Evolutionary conservation across 2,888 invertebrate species (phyloP), one percentile per base, ranked within the genome.

Genomic region (Halictus ligatus): DNA sequence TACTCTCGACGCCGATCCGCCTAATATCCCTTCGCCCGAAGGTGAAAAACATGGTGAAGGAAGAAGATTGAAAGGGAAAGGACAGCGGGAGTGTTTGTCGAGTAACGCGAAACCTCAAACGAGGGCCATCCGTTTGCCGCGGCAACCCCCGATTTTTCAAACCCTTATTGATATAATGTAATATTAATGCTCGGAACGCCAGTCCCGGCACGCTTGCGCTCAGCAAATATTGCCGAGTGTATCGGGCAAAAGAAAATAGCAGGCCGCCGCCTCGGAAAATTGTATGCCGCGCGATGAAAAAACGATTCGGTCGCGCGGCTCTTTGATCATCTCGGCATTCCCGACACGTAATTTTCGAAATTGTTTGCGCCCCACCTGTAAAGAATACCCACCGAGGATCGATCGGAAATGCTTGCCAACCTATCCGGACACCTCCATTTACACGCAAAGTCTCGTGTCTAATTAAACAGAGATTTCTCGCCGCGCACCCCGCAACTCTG

Each of bases 61-160:
- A 76, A 84, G 82, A 84, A 87, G 89, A 89, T 89, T 87, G 89
- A 90, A 89, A 86, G 86, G 87, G 89, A 81, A 78, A 76, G 89
- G 91, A 83, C 48, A 87, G 75, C 85, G 78, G 83, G 21, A 89
- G 91, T 94, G 93, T 95, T 95, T 95, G 94, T 94, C 91, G 89
- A 94, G 95, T 93, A 95, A 95, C 93, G 92, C 94, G 94, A 94
- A 93, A 93, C 93, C 92, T 93, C 90, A 87, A 84, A 92, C 89
- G 88, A 88, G 89, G 85, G 84, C 89, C 85, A 87, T 88, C 90
- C 92, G 92, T 92, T 93, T 92, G 91, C 92, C 89, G 75, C 91
- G 89, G 91, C 93, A 21, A 90, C 91, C 91, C 89, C 89, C 88
- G 89, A 91, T 91, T 91, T 91, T 91, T 91, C 91, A 91, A 90